phyloP scores from a whole-genome alignment of 2,113 vertebrate genomes.

The Syrrhaptes paradoxus region DNA sequence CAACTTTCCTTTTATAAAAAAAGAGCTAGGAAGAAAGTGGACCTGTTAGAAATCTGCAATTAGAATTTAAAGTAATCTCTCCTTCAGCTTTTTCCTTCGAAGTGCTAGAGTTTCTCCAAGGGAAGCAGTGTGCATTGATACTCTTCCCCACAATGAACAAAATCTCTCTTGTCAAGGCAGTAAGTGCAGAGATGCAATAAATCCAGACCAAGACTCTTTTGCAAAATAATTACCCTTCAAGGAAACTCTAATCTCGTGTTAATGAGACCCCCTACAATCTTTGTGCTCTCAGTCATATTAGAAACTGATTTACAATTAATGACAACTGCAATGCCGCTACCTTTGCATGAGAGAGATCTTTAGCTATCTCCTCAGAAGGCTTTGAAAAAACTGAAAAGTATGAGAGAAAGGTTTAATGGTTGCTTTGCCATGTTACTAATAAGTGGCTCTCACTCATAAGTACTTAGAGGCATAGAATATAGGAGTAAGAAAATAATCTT shows the following conservation, averaged over 20 bases:
- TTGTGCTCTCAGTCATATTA: constrained; percentile 67
- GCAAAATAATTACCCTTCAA: constrained; percentile 70
- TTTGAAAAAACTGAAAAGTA: neutral
- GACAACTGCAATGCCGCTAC: constrained; percentile 48
- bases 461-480: neutral
- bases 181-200: neutral
- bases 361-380: neutral
- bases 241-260: constrained; percentile 67
- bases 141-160: neutral
- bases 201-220: constrained; percentile 21
- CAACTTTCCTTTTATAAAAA: neutral
- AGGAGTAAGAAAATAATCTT: neutral
- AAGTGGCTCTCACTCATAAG: neutral
- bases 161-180: neutral
- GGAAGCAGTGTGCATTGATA: neutral
- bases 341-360: constrained; percentile 38
- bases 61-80: neutral
- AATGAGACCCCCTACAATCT: constrained; percentile 68
- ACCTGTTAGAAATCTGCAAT: neutral
- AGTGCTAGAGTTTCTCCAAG: neutral
- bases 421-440: neutral
- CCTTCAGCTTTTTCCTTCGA: neutral
- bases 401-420: neutral
- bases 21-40: neutral
- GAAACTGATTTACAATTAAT: constrained; percentile 76